Evolutionary conservation across 1,140 invertebrate genomes (phyloP).

Genomic region (Drosophila ananassae): DNA sequence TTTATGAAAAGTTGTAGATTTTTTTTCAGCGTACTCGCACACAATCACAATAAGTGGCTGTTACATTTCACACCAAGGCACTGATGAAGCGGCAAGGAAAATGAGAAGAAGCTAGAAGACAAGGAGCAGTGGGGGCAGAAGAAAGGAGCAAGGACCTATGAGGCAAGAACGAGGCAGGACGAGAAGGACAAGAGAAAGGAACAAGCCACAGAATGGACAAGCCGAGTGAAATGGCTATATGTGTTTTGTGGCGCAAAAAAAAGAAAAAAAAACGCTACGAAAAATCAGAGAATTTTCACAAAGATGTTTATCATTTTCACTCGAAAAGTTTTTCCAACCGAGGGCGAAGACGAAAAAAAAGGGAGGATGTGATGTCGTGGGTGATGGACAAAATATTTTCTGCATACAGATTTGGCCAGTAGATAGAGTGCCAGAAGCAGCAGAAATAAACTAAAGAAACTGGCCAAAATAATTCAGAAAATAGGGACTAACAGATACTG

Average conservation of each 20-base stretch:
- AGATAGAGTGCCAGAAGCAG: constrained; percentile 63
- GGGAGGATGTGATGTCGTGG: constrained; percentile 22
- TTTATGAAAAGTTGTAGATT: not conserved
- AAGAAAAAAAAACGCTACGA: constrained; percentile 32
- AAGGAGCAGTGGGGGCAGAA: constrained; percentile 22
- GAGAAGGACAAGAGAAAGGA: constrained; percentile 26
- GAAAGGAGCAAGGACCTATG: constrained; percentile 6
- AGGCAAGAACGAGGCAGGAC: not conserved
- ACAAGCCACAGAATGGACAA: constrained; percentile 57
- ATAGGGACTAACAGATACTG: not conserved
- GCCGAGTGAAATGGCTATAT: constrained; percentile 32
- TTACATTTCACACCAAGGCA: constrained; percentile 78
- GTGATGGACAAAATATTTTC: constrained; percentile 74
- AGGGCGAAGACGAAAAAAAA: not conserved
- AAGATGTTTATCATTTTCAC: constrained; percentile 69
- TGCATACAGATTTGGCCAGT: constrained; percentile 79
- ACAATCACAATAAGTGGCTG: constrained; percentile 81
- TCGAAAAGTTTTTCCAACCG: constrained; percentile 54
- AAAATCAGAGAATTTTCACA: constrained; percentile 80
- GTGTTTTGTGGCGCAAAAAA: constrained; percentile 12
- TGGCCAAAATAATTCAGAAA: not conserved
- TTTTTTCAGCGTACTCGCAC: constrained; percentile 16
- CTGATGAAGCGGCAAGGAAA: constrained; percentile 62
- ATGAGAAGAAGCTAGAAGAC: constrained; percentile 16
- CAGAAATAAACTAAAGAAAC: constrained; percentile 38